Conservation (phyloP, 2,113 vertebrate species). For the Charina bottae region DNA sequence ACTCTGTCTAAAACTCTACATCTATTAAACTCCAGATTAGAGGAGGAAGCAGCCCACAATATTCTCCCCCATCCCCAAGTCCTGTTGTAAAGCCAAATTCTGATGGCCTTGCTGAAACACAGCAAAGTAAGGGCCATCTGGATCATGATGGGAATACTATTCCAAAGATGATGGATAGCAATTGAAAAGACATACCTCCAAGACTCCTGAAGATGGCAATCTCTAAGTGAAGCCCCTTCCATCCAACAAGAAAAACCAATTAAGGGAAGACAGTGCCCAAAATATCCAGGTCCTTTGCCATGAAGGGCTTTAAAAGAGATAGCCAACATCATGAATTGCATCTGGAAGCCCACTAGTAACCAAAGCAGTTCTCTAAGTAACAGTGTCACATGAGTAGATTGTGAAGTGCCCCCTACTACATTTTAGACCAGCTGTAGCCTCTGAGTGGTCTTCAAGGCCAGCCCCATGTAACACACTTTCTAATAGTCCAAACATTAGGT, state of each 20-base stretch:
- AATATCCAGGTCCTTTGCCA: neutral
- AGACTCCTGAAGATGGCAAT: neutral
- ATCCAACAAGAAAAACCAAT: neutral
- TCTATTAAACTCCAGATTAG: neutral
- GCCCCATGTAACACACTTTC: neutral
- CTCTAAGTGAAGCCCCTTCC: neutral
- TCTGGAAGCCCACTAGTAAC: neutral
- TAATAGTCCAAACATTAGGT: neutral
- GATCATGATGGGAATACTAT: neutral
- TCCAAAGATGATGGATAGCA: neutral
- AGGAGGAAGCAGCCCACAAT: neutral
- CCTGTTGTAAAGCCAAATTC: neutral
- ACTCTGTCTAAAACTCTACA: neutral
- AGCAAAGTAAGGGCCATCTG: neutral
- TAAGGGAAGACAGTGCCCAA: neutral
- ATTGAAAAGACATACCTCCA: neutral
- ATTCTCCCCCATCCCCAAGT: neutral
- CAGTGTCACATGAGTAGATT: neutral
- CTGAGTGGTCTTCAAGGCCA: neutral
- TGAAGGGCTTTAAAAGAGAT: neutral
- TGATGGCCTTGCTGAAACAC: neutral
- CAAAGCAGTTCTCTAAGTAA: neutral
- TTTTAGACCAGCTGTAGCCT: neutral
- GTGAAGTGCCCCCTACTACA: neutral
- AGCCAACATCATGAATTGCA: neutral